A percentile compares a stretch with the other conserved stretches of the same genome.
phyloP scores from a whole-genome alignment of 2,888 invertebrate species.

The Muschampia plurimacula region DNA sequence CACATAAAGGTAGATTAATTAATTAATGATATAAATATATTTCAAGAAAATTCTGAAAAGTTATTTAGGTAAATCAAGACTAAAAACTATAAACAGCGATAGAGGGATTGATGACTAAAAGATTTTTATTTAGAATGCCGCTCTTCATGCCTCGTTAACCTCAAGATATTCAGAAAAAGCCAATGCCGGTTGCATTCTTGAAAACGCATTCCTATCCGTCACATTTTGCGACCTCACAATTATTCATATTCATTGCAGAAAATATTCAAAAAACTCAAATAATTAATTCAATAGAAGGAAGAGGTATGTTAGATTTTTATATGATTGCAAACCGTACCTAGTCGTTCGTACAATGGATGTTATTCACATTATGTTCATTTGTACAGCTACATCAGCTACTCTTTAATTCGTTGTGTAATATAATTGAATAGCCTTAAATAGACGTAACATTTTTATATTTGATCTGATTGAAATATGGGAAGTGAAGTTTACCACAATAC shows the following conservation, averaged over 20 bases:
- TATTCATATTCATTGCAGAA: slow-evolving; percentile 36
- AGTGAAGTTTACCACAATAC: no score
- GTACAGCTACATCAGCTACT: background rate
- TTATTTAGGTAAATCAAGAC: background rate
- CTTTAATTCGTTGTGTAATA: background rate
- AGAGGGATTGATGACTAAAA: slow-evolving; percentile 24
- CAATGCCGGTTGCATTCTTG: slow-evolving; percentile 45
- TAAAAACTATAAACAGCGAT: background rate
- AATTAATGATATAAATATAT: no score
- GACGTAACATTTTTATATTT: no score
- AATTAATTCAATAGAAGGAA: slow-evolving; percentile 21
- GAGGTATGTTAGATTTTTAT: background rate
- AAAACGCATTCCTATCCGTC: slow-evolving; percentile 49
- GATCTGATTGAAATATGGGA: no score
- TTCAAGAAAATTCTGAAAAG: no score
- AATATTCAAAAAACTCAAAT: slow-evolving; percentile 26
- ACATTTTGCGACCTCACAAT: slow-evolving; percentile 43
- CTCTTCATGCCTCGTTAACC: slow-evolving; percentile 60
- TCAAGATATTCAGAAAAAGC: slow-evolving; percentile 52
- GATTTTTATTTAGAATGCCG: slow-evolving; percentile 46
- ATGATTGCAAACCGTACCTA: background rate
- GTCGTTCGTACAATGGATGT: background rate
- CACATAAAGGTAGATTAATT: no score
- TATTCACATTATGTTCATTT: background rate
- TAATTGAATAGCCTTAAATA: no score